Conservation (phyloP, 2,888 invertebrate species). For the Helobdella robusta region DNA sequence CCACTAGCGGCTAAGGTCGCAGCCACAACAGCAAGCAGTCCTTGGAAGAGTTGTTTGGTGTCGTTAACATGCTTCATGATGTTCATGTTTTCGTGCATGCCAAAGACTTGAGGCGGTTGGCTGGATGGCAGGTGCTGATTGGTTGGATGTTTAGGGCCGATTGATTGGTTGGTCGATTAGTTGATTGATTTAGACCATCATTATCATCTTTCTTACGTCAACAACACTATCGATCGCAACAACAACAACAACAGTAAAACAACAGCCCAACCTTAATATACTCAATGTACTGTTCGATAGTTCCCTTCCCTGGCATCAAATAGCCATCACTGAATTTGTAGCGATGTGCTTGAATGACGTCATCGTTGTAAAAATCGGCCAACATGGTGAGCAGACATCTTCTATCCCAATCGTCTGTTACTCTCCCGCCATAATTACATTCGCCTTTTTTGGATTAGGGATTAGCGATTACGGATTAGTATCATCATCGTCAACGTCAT, state of each 20-base stretch:
- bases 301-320: slow-evolving; percentile 63
- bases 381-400: slow-evolving; percentile 74
- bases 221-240: too few relatives aligned
- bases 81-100: slow-evolving; percentile 80
- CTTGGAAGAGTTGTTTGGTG: slow-evolving; percentile 63
- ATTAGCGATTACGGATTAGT: too few relatives aligned
- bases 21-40: too few relatives aligned
- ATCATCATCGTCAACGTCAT: too few relatives aligned
- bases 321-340: slow-evolving; percentile 59
- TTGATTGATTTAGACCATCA: too few relatives aligned
- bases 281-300: slow-evolving; percentile 58
- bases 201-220: too few relatives aligned
- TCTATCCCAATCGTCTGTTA: slow-evolving; percentile 90
- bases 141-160: too few relatives aligned
- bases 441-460: too few relatives aligned
- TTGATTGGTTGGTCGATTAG: too few relatives aligned
- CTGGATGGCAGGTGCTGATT: slow-evolving; percentile 59
- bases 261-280: slow-evolving; percentile 60
- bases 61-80: slow-evolving; percentile 72
- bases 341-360: slow-evolving; percentile 58
- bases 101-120: slow-evolving; percentile 77
- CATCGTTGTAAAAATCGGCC: slow-evolving; percentile 65
- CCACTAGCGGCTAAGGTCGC: too few relatives aligned
- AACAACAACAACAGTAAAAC: background rate
- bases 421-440: slow-evolving; percentile 89